Percentiles rank a stretch among this genome's conserved stretches.
Conservation (phyloP, 2,797 vertebrate genomes). For the Malacoctenus gilli region DNA sequence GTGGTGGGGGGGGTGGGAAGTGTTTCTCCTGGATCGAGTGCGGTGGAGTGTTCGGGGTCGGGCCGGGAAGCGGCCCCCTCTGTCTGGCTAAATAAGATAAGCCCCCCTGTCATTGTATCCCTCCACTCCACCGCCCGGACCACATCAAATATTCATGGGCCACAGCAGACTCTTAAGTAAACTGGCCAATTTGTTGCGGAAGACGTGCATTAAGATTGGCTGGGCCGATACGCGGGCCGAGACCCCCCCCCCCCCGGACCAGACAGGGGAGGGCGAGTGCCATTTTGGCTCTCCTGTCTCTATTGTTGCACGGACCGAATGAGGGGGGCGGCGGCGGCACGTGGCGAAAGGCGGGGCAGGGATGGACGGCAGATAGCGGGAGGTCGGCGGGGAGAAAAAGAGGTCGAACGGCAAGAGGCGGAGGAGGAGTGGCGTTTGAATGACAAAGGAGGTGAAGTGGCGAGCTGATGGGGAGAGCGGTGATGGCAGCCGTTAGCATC, state of each 20-base stretch:
- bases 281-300: conserved; percentile 71
- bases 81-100: conserved; percentile 85
- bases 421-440: conserved; percentile 60
- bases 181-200: conserved; percentile 85
- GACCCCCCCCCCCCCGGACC: conserved; percentile 30
- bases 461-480: neutral
- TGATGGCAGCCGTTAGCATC: conserved; percentile 17
- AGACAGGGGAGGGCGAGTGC: conserved; percentile 55
- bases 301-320: conserved; percentile 70
- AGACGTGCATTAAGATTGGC: conserved; percentile 82
- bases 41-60: conserved; percentile 61
- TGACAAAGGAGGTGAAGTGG: conserved; percentile 63
- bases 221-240: conserved; percentile 65
- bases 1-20: conserved; percentile 23
- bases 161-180: conserved; percentile 82
- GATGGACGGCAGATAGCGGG: conserved; percentile 56
- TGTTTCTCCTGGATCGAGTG: conserved; percentile 61
- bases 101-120: conserved; percentile 80
- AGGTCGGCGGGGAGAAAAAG: conserved; percentile 44
- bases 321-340: conserved; percentile 48
- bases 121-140: conserved; percentile 64
- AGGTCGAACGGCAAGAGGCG: conserved; percentile 31
- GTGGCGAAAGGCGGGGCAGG: conserved; percentile 45
- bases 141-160: conserved; percentile 85
- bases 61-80: conserved; percentile 65